These are phyloP conservation scores for Chaitophorus viminalis DNA, from an alignment of 2,888 invertebrate species.

Conservation along the genomic window DNA sequence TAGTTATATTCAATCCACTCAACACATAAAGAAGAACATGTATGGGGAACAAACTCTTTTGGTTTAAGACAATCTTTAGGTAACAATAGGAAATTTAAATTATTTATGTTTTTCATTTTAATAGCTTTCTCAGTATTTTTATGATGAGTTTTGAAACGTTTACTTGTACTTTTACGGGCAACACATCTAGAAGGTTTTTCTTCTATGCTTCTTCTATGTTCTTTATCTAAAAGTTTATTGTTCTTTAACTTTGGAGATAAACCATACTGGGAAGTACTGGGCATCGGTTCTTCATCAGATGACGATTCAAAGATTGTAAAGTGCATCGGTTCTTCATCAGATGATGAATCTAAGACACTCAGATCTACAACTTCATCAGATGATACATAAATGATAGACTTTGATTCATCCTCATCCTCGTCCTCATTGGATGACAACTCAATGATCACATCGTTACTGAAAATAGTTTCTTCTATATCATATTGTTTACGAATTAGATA, in stretches of 20 bases:
- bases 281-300: not conserved
- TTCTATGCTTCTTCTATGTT: not conserved
- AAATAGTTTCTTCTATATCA: too few species aligned
- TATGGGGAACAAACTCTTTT: conserved; percentile 72
- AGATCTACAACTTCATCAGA: too few species aligned
- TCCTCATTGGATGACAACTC: not conserved
- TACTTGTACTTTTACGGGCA: conserved; percentile 80
- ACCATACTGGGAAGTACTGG: not conserved
- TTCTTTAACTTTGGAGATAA: not conserved
- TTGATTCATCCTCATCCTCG: too few species aligned
- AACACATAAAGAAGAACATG: conserved; percentile 72
- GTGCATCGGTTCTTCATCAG: too few species aligned
- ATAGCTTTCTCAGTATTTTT: not conserved
- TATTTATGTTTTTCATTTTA: not conserved
- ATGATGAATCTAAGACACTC: too few species aligned
- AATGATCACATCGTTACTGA: conserved; percentile 8
- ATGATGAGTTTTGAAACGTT: not conserved
- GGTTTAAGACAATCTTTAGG: not conserved
- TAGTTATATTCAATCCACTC: conserved; percentile 68
- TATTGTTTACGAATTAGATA: too few species aligned
- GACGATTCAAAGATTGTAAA: too few species aligned
- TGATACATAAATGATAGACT: too few species aligned
- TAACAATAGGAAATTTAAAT: not conserved
- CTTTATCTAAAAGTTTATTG: not conserved
- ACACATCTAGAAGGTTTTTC: conserved; percentile 68